Conservation (phyloP, 2,888 invertebrate genomes). For the Colostygia pectinataria region DNA sequence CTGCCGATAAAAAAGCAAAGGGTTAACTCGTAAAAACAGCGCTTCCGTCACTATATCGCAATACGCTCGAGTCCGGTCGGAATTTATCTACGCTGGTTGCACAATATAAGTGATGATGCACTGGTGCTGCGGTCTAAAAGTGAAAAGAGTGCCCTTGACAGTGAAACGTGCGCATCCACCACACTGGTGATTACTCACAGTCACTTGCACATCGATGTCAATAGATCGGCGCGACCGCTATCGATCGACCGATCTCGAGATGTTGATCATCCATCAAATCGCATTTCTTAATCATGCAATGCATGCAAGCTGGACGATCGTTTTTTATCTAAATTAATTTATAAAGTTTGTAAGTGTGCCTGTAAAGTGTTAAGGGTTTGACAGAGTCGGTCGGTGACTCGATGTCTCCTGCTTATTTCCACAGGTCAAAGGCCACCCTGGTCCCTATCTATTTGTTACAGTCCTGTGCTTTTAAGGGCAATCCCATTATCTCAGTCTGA, state of each 20-base stretch:
- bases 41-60: not conserved
- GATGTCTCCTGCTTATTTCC: no score
- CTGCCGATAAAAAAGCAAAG: no score
- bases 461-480: no score
- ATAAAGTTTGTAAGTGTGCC: no score
- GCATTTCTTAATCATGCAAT: conserved; percentile 45
- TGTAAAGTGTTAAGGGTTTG: no score
- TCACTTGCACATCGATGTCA: conserved; percentile 57
- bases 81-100: not conserved
- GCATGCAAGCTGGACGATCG: not conserved
- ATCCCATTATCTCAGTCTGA: no score
- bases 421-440: no score
- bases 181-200: conserved; percentile 55
- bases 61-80: not conserved
- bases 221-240: conserved; percentile 44
- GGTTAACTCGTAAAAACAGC: no score
- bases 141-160: conserved; percentile 37
- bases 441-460: no score
- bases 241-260: conserved; percentile 48
- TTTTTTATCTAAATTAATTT: no score
- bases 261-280: conserved; percentile 45
- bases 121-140: not conserved
- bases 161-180: conserved; percentile 33
- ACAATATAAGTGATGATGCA: conserved; percentile 12
- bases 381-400: no score